Conservation (phyloP, 2,888 invertebrate species). For the Crematogaster levior region DNA sequence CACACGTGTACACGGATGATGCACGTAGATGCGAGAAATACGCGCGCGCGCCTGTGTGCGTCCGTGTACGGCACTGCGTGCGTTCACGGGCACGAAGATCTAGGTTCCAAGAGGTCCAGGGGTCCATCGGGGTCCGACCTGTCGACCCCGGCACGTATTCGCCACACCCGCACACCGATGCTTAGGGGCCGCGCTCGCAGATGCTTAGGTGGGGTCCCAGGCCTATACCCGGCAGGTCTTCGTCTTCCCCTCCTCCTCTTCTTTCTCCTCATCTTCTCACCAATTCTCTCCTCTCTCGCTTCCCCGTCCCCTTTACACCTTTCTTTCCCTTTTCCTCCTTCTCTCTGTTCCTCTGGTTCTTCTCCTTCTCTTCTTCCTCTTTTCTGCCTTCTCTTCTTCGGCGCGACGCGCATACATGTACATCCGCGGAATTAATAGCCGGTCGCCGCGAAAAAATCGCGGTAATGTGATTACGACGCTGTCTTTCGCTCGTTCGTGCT, state of each 20-base stretch:
- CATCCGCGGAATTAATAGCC: constrained; percentile 84
- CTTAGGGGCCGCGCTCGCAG: constrained; percentile 78
- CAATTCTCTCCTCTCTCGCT: constrained; percentile 24
- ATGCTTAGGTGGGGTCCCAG: constrained; percentile 82
- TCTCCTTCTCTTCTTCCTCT: constrained; percentile 21
- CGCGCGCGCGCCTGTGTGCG: constrained; percentile 57
- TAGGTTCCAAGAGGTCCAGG: constrained; percentile 73
- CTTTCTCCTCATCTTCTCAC: constrained; percentile 54
- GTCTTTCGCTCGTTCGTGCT: constrained; percentile 82
- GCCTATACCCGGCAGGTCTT: constrained; percentile 68
- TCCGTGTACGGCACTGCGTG: constrained; percentile 72
- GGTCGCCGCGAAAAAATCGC: constrained; percentile 80
- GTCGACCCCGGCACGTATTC: constrained; percentile 85
- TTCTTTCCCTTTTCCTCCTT: constrained; percentile 45
- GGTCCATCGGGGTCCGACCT: constrained; percentile 83
- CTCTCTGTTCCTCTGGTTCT: constrained; percentile 31
- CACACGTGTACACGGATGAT: neutral
- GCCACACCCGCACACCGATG: constrained; percentile 85
- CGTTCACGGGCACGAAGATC: constrained; percentile 78
- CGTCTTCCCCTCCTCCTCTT: constrained; percentile 55
- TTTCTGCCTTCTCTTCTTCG: constrained; percentile 45
- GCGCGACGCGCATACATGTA: constrained; percentile 74
- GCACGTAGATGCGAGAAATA: constrained; percentile 45
- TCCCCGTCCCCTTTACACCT: constrained; percentile 27
- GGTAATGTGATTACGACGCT: constrained; percentile 84